Conservation (phyloP, 2,797 vertebrate species). For the Acanthurus leucopareius region DNA sequence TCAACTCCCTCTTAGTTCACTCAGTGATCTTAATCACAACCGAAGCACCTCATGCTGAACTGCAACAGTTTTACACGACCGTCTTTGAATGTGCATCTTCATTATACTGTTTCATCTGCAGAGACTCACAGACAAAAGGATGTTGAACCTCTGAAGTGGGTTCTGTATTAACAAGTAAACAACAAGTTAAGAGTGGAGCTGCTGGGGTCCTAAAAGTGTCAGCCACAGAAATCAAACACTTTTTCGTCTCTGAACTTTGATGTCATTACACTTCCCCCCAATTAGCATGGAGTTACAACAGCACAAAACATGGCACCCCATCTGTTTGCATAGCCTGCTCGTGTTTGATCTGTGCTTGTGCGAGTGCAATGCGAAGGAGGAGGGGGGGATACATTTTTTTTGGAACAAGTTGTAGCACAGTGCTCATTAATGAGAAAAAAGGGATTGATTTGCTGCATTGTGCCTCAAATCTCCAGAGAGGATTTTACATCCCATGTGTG, state of each 20-base stretch:
- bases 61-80: conserved; percentile 13
- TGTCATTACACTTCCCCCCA: conserved; percentile 51
- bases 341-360: conserved; percentile 55
- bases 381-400: conserved; percentile 24
- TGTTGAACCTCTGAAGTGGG: conserved; percentile 36
- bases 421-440: conserved; percentile 35
- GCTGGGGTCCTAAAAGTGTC: conserved; percentile 29
- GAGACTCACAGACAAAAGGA: conserved; percentile 5
- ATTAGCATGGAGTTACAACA: conserved; percentile 53
- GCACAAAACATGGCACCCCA: conserved; percentile 49
- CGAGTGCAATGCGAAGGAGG: conserved; percentile 10
- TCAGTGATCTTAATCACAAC: conserved; percentile 20
- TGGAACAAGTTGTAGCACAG: conserved; percentile 34
- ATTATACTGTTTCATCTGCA: conserved; percentile 28
- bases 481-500: conserved; percentile 24
- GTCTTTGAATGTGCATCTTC: conserved; percentile 32
- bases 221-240: conserved; percentile 41
- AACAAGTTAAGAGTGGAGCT: conserved; percentile 32
- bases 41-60: neutral
- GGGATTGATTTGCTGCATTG: conserved; percentile 42
- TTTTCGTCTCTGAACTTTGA: conserved; percentile 56
- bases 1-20: conserved; percentile 13
- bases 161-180: conserved; percentile 42
- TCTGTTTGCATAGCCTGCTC: conserved; percentile 54
- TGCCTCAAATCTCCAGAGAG: conserved; percentile 35